Evolutionary conservation across 1,140 invertebrate species (phyloP).

Genomic region (Apis laboriosa): DNA sequence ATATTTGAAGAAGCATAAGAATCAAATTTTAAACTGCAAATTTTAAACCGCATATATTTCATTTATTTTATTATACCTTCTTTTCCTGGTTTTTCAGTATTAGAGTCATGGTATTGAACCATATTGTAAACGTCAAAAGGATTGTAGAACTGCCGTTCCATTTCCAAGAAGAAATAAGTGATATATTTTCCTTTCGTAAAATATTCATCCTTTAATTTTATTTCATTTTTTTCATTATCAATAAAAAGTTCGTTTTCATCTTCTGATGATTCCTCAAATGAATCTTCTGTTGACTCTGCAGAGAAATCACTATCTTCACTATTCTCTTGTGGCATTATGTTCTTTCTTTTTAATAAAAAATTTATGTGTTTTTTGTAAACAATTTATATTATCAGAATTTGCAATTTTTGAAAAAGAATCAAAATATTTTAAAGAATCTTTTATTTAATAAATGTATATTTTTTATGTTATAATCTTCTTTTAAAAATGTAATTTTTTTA

Average conservation of each 20-base stretch:
- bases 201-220: constrained; percentile 71
- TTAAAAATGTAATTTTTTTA: constrained; percentile 51
- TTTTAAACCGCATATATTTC: constrained; percentile 34
- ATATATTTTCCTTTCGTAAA: constrained; percentile 77
- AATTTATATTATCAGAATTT: constrained; percentile 19
- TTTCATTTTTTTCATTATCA: constrained; percentile 59
- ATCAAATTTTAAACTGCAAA: constrained; percentile 55
- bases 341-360: constrained; percentile 62
- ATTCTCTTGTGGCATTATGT: constrained; percentile 54
- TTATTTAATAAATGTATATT: not conserved
- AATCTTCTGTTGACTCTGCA: constrained; percentile 71
- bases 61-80: constrained; percentile 69
- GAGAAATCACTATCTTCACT: constrained; percentile 75
- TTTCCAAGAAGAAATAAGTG: constrained; percentile 76
- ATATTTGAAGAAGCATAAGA: constrained; percentile 52
- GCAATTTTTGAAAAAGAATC: not conserved
- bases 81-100: constrained; percentile 53
- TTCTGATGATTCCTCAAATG: constrained; percentile 64
- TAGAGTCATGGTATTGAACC: constrained; percentile 69
- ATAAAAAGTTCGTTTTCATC: constrained; percentile 64
- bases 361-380: constrained; percentile 39
- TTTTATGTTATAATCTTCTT: constrained; percentile 15
- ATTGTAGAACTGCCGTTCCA: constrained; percentile 75
- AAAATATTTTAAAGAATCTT: not conserved
- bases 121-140: constrained; percentile 74